phyloP scores from a whole-genome alignment of 2,113 vertebrate genomes.

The Chionis minor region DNA sequence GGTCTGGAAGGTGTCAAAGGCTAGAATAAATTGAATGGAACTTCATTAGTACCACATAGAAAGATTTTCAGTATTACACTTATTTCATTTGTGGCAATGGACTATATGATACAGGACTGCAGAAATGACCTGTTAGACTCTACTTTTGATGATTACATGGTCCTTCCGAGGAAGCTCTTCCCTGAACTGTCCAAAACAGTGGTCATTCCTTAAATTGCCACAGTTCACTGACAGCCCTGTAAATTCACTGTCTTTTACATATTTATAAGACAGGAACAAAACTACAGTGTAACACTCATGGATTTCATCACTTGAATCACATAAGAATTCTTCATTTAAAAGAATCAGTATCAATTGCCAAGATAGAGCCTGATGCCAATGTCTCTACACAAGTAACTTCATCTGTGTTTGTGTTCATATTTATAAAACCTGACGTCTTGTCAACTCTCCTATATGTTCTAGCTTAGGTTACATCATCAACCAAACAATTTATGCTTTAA shows the following conservation, averaged over 20 bases:
- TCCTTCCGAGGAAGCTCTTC: background rate
- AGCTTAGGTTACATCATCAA: background rate
- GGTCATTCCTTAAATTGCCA: background rate
- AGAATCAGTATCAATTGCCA: background rate
- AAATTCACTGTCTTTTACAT: background rate
- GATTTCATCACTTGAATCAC: background rate
- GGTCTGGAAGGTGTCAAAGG: slow-evolving; percentile 91
- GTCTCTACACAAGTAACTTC: background rate
- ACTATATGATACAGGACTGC: background rate
- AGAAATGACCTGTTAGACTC: background rate
- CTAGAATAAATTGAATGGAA: slow-evolving; percentile 67
- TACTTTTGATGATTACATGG: background rate
- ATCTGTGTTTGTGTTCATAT: background rate
- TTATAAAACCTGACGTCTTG: background rate
- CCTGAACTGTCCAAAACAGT: background rate
- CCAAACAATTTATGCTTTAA: background rate
- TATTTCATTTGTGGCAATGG: background rate
- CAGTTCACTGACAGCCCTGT: background rate
- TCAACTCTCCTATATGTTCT: background rate
- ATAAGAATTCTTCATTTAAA: background rate
- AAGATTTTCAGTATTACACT: background rate
- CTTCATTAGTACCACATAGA: background rate
- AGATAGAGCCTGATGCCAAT: background rate
- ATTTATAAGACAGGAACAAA: background rate
- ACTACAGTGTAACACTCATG: background rate